Evolutionary conservation across 2,888 invertebrate species (phyloP).

Genomic region (Oithona nana): DNA sequence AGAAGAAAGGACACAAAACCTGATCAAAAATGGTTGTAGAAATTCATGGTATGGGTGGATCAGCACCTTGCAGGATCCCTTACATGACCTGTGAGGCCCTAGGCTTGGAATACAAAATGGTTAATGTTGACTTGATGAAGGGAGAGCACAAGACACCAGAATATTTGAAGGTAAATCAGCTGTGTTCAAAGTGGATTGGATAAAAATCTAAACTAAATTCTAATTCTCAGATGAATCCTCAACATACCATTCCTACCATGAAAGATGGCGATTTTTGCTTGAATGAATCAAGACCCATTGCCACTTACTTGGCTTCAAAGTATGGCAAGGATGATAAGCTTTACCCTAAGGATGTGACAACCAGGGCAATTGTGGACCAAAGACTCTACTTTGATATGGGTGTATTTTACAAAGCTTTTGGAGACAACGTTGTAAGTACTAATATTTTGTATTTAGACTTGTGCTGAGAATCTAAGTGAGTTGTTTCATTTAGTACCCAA

Average conservation of each 20-base stretch:
- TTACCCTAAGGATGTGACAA: constrained; percentile 34
- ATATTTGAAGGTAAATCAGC: constrained; percentile 30
- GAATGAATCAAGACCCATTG: constrained; percentile 16
- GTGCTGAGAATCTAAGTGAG: not conserved
- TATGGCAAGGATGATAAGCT: constrained; percentile 8
- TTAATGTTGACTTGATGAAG: constrained; percentile 37
- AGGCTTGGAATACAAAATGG: constrained; percentile 44
- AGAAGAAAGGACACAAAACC: too few relatives aligned
- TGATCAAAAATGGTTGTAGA: constrained; percentile 29
- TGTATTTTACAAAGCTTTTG: constrained; percentile 38
- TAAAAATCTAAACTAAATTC: too few relatives aligned
- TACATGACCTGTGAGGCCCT: constrained; percentile 28
- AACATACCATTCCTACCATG: constrained; percentile 6
- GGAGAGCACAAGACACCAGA: constrained; percentile 46
- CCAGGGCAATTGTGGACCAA: constrained; percentile 55
- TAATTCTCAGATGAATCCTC: constrained; percentile 6
- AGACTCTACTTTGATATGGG: constrained; percentile 57
- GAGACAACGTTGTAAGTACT: not conserved
- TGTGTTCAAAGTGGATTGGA: too few relatives aligned
- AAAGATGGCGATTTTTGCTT: constrained; percentile 10
- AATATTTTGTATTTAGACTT: not conserved
- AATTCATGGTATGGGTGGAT: constrained; percentile 42
- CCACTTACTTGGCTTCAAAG: constrained; percentile 1
- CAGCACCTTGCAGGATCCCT: constrained; percentile 44
- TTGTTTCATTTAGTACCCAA: not conserved